phyloP scores from a whole-genome alignment of 1,140 invertebrate species.

The Hermetia illucens region DNA sequence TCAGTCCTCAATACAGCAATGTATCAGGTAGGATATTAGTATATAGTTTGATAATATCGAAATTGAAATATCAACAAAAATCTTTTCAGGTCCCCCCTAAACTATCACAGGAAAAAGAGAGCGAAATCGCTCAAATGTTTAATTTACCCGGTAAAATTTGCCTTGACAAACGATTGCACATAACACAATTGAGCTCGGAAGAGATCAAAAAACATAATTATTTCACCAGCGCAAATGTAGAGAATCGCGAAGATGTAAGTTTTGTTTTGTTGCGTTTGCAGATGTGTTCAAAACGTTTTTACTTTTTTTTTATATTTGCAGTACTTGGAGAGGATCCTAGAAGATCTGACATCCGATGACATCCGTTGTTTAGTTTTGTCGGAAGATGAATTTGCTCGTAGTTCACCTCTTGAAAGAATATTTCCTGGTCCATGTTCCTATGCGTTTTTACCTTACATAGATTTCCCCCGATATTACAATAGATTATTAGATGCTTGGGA shows the following conservation, averaged over 20 bases:
- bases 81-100: conserved; percentile 26
- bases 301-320: conserved; percentile 17
- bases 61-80: neutral
- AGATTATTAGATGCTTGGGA: conserved; percentile 90
- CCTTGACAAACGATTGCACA: conserved; percentile 50
- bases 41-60: neutral
- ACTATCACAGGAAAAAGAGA: conserved; percentile 33
- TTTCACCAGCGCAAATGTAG: conserved; percentile 38
- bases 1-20: conserved; percentile 87
- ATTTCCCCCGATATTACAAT: conserved; percentile 82
- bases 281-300: conserved; percentile 1
- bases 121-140: conserved; percentile 24
- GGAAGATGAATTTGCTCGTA: conserved; percentile 78
- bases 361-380: conserved; percentile 68
- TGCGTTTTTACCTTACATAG: conserved; percentile 72
- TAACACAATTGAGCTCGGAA: conserved; percentile 43
- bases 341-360: conserved; percentile 76
- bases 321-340: conserved; percentile 59
- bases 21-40: conserved; percentile 49
- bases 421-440: conserved; percentile 70
- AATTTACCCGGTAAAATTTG: conserved; percentile 35
- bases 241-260: conserved; percentile 44
- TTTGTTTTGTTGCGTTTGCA: neutral
- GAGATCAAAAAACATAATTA: conserved; percentile 48
- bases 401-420: conserved; percentile 59